Evolutionary conservation across 2,113 vertebrate species (phyloP).

Genomic region (Trematomus loennbergii): DNA sequence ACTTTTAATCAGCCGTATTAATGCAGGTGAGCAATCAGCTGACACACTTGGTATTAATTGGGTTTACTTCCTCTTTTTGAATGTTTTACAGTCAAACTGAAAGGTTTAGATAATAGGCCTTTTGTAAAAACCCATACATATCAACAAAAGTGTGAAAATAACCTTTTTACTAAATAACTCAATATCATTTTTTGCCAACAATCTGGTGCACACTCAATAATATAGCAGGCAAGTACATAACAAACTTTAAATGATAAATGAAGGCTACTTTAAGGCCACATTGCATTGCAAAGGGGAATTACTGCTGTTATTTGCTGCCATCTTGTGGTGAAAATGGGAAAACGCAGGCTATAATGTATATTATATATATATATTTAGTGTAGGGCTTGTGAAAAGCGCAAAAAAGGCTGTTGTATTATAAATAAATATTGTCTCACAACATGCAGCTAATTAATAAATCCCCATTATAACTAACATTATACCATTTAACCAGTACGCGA

Average conservation of each 20-base stretch:
- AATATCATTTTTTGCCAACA: not conserved
- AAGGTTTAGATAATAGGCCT: not conserved
- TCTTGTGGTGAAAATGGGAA: conserved; percentile 39
- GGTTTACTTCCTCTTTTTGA: not conserved
- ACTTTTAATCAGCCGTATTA: not conserved
- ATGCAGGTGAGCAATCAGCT: not conserved
- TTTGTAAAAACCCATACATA: not conserved
- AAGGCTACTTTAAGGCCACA: not conserved
- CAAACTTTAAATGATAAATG: not conserved
- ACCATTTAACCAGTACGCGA: not conserved
- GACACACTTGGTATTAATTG: not conserved
- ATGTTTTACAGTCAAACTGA: not conserved
- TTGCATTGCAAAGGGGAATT: not conserved
- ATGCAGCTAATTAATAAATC: not conserved
- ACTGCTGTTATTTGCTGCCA: conserved; percentile 37
- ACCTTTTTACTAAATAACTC: not conserved
- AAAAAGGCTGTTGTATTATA: too few relatives aligned
- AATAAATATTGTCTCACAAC: too few relatives aligned
- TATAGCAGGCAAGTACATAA: not conserved
- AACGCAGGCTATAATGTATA: not conserved
- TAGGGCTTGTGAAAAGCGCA: not conserved
- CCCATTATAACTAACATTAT: not conserved
- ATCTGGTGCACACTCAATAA: not conserved
- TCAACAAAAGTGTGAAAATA: not conserved
- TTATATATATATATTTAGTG: too few relatives aligned